Percentiles rank a stretch among this genome's conserved stretches.
Conservation (phyloP, 2,888 invertebrate genomes). For the Drepana falcataria region DNA sequence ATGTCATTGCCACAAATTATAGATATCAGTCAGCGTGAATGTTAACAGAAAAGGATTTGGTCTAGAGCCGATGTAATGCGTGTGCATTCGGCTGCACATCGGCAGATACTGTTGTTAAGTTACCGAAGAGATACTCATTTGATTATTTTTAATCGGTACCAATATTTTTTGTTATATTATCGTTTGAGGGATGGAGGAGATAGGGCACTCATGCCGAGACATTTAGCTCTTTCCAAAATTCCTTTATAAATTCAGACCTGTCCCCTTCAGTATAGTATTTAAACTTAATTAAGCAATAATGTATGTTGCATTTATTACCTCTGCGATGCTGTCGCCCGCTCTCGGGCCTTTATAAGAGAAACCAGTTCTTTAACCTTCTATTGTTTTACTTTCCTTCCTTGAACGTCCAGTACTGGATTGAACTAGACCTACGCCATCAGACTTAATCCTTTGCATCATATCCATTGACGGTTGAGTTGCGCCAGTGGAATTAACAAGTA, state of each 20-base stretch:
- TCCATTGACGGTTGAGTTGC: neutral
- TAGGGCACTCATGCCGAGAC: too few species aligned
- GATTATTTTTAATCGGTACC: too few species aligned
- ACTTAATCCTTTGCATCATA: neutral
- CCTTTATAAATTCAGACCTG: neutral
- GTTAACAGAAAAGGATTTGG: too few species aligned
- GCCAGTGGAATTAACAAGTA: neutral
- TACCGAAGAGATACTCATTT: too few species aligned
- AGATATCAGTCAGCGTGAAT: too few species aligned
- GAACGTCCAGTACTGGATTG: conserved; percentile 7
- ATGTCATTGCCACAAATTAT: too few species aligned
- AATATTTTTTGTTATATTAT: too few species aligned
- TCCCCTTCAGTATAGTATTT: neutral
- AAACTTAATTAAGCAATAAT: conserved; percentile 26
- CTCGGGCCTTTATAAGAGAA: conserved; percentile 20
- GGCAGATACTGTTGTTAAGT: too few species aligned
- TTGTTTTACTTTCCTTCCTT: conserved; percentile 31
- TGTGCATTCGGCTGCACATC: too few species aligned
- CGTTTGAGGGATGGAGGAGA: too few species aligned
- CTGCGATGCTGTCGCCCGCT: conserved; percentile 3
- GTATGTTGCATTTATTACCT: neutral
- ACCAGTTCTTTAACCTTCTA: conserved; percentile 25
- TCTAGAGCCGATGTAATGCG: too few species aligned
- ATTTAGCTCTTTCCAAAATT: neutral
- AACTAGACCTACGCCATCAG: neutral